Base-by-base conservation (phyloP, 2,888 invertebrate genomes). In the Dryobotodes eremita region DNA sequence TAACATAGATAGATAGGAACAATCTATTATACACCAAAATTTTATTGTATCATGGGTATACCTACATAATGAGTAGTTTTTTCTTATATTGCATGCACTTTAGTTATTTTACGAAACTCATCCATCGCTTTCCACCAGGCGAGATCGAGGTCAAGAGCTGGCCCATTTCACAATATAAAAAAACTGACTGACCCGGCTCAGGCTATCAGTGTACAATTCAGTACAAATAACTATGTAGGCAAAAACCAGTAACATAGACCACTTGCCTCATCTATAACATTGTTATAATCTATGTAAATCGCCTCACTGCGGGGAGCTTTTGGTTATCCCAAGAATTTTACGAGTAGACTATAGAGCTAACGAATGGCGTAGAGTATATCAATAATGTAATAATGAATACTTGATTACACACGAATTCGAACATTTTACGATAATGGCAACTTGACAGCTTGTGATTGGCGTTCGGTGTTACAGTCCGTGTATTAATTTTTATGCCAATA, bases 351-450 rank as follows among this genome's bases (percentile, higher is more conserved):
- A 59, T 61, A 64, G 31, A 81, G 46, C 64, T 77, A 83, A 69
- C 72, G n/a, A 73, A 65, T 71, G 15, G 20, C 48, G 11, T 36
- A 36, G n/a, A 71, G 61, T 75, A 73, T 64, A 79, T 73, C 61
- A 86, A 64, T 68, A 69, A 59, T 26, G 72, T 86, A 84, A 87
- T 86, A 84, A 87, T 87, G 84, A 85, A 77, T 87, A 73, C 36
- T 77, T 84, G 72, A 80, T 77, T 80, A 80, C 36, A 70, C 61
- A 77, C 20, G 55, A 78, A 66, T 79, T 65, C 48, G 62, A 71
- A 72, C 59, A 62, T 80, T 87, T 87, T 87, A 87, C 71, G 85
- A 87, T 87, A 75, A 78, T 80, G 46, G 75, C 13, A n/a, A 64
- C 10, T 59, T 73, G 77, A 73, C 59, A 64, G 62, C 36, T 26